Evolutionary conservation across 2,797 vertebrate species (phyloP).

Genomic region (Cynopterus sphinx): DNA sequence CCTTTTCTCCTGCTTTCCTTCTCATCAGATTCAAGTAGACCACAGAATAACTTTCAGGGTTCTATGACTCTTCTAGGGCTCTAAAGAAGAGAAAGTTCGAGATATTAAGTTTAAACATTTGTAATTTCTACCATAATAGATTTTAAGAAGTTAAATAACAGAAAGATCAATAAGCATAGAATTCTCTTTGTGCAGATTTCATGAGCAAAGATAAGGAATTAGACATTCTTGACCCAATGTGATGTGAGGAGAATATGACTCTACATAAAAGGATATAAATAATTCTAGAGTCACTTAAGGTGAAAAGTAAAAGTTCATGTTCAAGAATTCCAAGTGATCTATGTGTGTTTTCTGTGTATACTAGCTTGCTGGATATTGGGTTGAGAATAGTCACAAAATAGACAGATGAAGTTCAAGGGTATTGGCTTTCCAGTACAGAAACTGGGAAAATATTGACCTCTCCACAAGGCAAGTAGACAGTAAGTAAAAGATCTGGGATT

Average conservation of each 20-base stretch:
- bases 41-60: conserved; percentile 56
- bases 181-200: neutral
- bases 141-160: conserved; percentile 34
- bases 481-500: neutral
- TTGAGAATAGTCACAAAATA: neutral
- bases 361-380: neutral
- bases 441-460: neutral
- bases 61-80: conserved; percentile 54
- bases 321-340: neutral
- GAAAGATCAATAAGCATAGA: neutral
- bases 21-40: conserved; percentile 73
- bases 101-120: neutral
- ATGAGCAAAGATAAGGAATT: neutral
- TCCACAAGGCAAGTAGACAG: neutral
- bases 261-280: neutral
- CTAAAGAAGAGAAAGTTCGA: conserved; percentile 60
- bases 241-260: neutral
- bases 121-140: neutral
- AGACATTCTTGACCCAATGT: neutral
- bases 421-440: neutral
- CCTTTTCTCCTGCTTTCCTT: conserved; percentile 40
- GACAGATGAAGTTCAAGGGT: neutral
- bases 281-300: neutral
- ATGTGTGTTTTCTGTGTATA: neutral
- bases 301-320: neutral